Evolutionary conservation across 2,888 invertebrate species (phyloP), one percentile per base, ranked within the genome.

Genomic region (Oligia fasciuncula): DNA sequence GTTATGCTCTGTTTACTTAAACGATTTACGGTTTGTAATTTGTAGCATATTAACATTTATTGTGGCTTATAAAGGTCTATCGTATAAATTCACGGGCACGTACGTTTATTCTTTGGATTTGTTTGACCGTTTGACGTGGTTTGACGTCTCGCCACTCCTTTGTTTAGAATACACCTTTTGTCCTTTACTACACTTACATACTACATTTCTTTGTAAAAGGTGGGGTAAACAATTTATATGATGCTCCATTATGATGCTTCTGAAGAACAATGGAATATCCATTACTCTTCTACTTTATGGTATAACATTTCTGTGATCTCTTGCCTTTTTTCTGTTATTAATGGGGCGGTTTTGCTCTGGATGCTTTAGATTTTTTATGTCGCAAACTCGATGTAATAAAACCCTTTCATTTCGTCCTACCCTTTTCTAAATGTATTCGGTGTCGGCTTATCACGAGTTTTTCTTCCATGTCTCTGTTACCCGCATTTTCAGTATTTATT

Each of bases 61-160:
- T 82, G 67, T 46, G 66, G 70, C 40, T 73, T 62, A 11, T 68
- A 76, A 51, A 75, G 75, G 76, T 71, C 46, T 46, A 9, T 74
- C 46, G 62, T 78, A 51, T 46, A 74, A 11, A 81, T 83, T 85
- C 81, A 73, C 46, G 19, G 75, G 70, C 82, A 87, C 86, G 80
- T 83, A 67, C 72, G 60, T 72, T 79, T 80, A 84, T 77, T 79
- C 74, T 79, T 70, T 74, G 62, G 35, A 19, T 79, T 70, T 84
- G 73, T 83, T 76, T 78, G 77, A 66, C 60, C 82, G 73, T 83
- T 76, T 78, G 77, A 66, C 60, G 71, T 79, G 81, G 73, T 83
- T 76, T 78, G 77, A 66, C 60, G 71, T 79, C 68, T 73, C 62
- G 68, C 62, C 69, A 66, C 67, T 72, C 77, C 69, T 66, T 81